Conservation (phyloP, 2,113 vertebrate species). For the Oryzias melastigma region DNA sequence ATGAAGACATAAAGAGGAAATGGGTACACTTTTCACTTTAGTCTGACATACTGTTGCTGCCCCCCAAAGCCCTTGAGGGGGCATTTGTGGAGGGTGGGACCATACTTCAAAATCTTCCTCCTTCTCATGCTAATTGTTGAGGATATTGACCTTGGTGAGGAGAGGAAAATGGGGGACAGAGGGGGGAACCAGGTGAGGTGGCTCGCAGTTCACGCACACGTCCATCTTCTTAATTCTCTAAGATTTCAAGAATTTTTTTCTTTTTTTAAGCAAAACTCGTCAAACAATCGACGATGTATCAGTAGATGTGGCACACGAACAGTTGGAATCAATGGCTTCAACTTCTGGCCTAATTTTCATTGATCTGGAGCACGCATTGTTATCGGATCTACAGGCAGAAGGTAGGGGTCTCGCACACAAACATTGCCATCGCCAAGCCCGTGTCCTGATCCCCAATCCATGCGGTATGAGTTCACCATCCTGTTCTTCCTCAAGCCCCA, state of each 20-base stretch:
- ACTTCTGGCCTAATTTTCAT: conserved; percentile 63
- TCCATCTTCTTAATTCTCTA: neutral
- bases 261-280: conserved; percentile 23
- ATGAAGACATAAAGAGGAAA: conserved; percentile 81
- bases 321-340: conserved; percentile 52
- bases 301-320: conserved; percentile 50
- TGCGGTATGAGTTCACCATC: conserved; percentile 74
- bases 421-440: conserved; percentile 33
- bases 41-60: conserved; percentile 74
- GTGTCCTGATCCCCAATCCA: conserved; percentile 70
- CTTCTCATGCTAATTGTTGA: conserved; percentile 74
- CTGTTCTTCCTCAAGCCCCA: conserved; percentile 67
- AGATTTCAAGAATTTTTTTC: neutral
- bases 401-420: conserved; percentile 34
- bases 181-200: conserved; percentile 47
- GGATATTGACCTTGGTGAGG: conserved; percentile 78
- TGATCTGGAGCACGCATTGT: conserved; percentile 56
- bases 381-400: conserved; percentile 51
- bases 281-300: conserved; percentile 43
- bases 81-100: conserved; percentile 71
- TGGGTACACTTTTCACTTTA: conserved; percentile 79
- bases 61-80: conserved; percentile 75
- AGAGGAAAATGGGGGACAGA: conserved; percentile 39
- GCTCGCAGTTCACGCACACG: conserved; percentile 37
- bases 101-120: conserved; percentile 72